phyloP scores from a whole-genome alignment of 2,888 invertebrate species.

The Arge pagana region DNA sequence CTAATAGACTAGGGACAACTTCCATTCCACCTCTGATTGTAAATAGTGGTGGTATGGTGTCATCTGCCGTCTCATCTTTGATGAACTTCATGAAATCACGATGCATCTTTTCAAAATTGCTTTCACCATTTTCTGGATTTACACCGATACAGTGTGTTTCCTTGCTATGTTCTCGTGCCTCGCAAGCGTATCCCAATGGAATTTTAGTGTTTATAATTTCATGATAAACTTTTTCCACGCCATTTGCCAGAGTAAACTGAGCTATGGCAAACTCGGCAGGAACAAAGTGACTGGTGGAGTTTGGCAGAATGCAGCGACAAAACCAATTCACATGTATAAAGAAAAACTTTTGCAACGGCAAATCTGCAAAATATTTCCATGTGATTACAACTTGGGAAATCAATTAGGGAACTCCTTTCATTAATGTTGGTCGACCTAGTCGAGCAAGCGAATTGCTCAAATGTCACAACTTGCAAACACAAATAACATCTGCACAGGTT shows the following conservation, averaged over 20 bases:
- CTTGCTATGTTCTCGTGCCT: slow-evolving; percentile 56
- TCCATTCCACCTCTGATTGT: slow-evolving; percentile 42
- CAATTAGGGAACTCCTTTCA: too few species aligned
- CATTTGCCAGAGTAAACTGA: slow-evolving; percentile 58
- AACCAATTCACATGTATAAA: slow-evolving; percentile 55
- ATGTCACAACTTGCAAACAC: too few species aligned
- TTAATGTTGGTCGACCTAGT: too few species aligned
- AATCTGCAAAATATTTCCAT: slow-evolving; percentile 40
- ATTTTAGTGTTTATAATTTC: slow-evolving; percentile 55
- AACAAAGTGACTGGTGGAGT: slow-evolving; percentile 43
- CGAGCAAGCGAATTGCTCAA: too few species aligned
- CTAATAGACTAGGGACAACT: slow-evolving; percentile 32
- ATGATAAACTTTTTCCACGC: slow-evolving; percentile 51
- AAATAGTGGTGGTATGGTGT: slow-evolving; percentile 56
- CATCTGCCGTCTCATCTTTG: slow-evolving; percentile 31
- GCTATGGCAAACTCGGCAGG: slow-evolving; percentile 63
- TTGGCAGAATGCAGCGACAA: slow-evolving; percentile 34
- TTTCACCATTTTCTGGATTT: slow-evolving; percentile 44
- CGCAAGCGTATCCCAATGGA: slow-evolving; percentile 57
- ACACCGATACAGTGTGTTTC: slow-evolving; percentile 60
- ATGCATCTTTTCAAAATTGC: slow-evolving; percentile 52
- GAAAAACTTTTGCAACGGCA: slow-evolving; percentile 43
- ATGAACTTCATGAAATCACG: slow-evolving; percentile 56
- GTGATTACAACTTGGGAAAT: too few species aligned
- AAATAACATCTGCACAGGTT: too few species aligned